Conservation (phyloP, 2,113 vertebrate species). For the Cairina moschata region DNA sequence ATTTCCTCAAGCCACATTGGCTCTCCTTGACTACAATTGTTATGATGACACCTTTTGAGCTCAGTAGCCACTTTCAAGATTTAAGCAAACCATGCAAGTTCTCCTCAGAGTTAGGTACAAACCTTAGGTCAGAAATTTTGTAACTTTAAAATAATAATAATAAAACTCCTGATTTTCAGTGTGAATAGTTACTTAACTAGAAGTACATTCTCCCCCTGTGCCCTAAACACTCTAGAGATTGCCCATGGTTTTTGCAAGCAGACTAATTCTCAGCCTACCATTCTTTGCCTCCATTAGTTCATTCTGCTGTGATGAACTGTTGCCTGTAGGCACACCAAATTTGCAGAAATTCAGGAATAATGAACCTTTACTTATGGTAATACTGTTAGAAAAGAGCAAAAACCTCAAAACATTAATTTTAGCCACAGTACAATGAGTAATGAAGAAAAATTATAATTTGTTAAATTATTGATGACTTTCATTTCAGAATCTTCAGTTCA, state of each 20-base stretch:
- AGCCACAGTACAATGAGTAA: neutral
- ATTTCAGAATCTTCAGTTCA: constrained; percentile 17
- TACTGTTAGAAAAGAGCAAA: neutral
- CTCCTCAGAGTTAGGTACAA: neutral
- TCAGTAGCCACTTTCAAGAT: neutral
- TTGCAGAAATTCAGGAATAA: neutral
- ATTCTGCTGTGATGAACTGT: neutral
- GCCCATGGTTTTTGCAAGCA: neutral
- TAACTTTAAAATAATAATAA: neutral
- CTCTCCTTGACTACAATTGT: neutral
- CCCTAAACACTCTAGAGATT: neutral
- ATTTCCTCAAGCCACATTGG: neutral
- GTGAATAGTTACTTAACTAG: neutral
- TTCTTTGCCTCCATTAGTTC: neutral
- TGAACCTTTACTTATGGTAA: neutral
- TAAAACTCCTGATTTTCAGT: neutral
- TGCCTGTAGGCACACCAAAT: neutral
- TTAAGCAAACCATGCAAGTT: neutral
- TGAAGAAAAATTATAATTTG: constrained; percentile 4
- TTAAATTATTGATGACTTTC: constrained; percentile 29
- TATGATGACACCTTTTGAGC: neutral
- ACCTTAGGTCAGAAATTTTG: neutral
- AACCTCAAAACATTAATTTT: neutral
- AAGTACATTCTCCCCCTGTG: neutral
- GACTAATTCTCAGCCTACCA: neutral